Percentiles rank a stretch among this genome's conserved stretches.
These are phyloP conservation scores for Styela clava DNA, from an alignment of 23 tunicate genomes.

Conservation along the genomic window DNA sequence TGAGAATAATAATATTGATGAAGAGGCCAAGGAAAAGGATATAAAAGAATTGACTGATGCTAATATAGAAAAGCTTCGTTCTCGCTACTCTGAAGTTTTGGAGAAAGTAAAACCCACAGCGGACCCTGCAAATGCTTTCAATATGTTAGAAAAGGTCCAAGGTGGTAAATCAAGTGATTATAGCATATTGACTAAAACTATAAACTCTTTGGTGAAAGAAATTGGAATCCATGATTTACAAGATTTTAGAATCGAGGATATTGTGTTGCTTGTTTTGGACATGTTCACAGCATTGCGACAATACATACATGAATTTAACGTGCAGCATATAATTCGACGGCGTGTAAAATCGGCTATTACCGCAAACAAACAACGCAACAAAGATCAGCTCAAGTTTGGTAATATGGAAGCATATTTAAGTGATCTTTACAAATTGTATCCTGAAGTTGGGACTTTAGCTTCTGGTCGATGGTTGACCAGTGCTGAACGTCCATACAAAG, in stretches of 20 bases:
- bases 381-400: neutral
- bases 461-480: neutral
- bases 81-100: neutral
- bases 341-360: neutral
- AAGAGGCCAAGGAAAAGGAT: neutral
- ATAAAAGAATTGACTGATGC: neutral
- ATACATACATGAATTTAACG: neutral
- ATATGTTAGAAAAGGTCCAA: neutral
- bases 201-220: neutral
- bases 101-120: neutral
- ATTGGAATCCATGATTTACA: neutral
- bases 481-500: neutral
- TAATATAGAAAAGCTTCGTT: neutral
- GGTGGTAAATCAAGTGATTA: neutral
- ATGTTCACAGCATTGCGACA: neutral
- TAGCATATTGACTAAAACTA: neutral
- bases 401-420: neutral
- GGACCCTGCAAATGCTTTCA: neutral
- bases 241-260: neutral
- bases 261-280: neutral
- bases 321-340: neutral
- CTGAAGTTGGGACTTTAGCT: neutral
- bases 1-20: neutral
- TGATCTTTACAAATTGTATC: neutral
- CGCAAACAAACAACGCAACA: neutral